Base-by-base conservation (phyloP, 2,888 invertebrate species). In the Perithous albicinctus region DNA sequence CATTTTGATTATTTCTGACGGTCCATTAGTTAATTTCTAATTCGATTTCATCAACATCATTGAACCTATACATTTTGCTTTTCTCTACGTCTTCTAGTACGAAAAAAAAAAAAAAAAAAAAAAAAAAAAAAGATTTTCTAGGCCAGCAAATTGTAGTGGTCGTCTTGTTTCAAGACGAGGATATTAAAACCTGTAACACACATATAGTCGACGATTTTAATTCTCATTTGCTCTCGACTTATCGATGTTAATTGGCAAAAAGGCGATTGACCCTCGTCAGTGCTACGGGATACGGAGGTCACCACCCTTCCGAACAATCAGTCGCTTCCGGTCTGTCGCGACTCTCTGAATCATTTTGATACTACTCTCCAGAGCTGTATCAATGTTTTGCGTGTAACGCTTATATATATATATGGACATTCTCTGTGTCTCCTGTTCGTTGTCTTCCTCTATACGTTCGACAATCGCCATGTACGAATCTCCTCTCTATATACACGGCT, bases 261-360 rank as follows among this genome's bases (percentile, higher is more conserved):
- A 90, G 89, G 88, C 88, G 85, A 86, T 88, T 89, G 89, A 90
- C 90, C 89, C 87, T 88, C 85, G 82, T 66, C 82, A 69, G 61
- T 41, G 26, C 43, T 51, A 63, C 85, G 83, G 86, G 84, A 87
- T 84, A 87, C 86, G 84, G 87, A 89, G 91, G 90, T 91, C 91
- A 90, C 89, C 90, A 90, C 86, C 89, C 91, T 86, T 89, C 88
- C 86, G 86, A 90, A 90, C 90, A 91, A 91, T 91, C 91, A 90
- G 89, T 88, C 86, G 86, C 88, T 91, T 91, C 91, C 91, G 90
- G 90, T 85, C 85, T 87, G 88, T 87, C 86, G 88, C 86, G 90
- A 85, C 88, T 80, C 77, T 84, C n/a, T 90, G 91, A 91, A 90
- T 91, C 91, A 90, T 89, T 90, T 90, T 90, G 90, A 91, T 91